phyloP scores from a whole-genome alignment of 2,888 invertebrate species.

The Terebella lapidaria region DNA sequence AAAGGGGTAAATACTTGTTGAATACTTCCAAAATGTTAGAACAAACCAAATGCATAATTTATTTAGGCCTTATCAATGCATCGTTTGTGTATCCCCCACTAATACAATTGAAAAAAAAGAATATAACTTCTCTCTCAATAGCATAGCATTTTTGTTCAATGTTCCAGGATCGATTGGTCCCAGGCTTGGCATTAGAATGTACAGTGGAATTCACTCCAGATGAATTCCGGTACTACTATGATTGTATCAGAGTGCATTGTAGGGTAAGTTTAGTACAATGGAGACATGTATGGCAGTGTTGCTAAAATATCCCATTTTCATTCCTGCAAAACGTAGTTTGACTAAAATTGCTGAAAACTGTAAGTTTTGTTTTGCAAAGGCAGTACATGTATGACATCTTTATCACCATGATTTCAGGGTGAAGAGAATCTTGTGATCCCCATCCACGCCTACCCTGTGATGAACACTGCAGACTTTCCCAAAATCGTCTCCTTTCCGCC shows the following conservation, averaged over 20 bases:
- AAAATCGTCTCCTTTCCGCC: slow-evolving; percentile 41
- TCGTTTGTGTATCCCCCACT: no score
- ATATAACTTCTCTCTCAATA: no score
- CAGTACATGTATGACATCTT: background rate
- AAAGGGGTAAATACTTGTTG: slow-evolving; percentile 44
- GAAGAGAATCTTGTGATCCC: slow-evolving; percentile 52
- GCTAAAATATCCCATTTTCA: no score
- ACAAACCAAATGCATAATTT: no score
- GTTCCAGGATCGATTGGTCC: slow-evolving; percentile 46
- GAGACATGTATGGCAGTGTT: no score
- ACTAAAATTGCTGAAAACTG: background rate
- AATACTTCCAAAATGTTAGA: no score
- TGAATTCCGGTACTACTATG: slow-evolving; percentile 53
- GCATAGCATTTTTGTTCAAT: no score
- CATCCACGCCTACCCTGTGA: slow-evolving; percentile 52
- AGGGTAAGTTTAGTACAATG: slow-evolving; percentile 33
- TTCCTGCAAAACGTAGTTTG: no score
- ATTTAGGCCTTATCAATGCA: no score
- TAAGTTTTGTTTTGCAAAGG: slow-evolving; percentile 6
- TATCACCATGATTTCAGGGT: slow-evolving; percentile 35
- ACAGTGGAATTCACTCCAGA: slow-evolving; percentile 48
- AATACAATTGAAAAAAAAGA: no score
- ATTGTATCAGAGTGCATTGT: slow-evolving; percentile 49
- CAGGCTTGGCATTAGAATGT: slow-evolving; percentile 48
- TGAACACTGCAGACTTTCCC: slow-evolving; percentile 48